Base-by-base conservation (phyloP, 53 echinoderm and acorn worm species). In the Glandiceps talaboti region DNA sequence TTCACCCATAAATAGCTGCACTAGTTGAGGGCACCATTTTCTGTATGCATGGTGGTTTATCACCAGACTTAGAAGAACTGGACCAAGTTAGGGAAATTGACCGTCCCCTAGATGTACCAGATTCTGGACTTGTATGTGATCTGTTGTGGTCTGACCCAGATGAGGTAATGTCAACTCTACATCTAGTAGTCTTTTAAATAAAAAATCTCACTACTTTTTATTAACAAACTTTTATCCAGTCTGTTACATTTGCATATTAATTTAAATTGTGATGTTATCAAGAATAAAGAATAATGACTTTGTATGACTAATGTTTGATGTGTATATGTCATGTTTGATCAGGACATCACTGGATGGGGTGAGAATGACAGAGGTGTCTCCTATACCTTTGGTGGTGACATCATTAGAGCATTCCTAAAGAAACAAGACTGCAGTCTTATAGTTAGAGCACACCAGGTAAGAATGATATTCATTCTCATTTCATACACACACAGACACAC, bases 301-400 rank as follows among this genome's bases (percentile, higher is more conserved):
- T 73, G 73, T 26, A 73, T 14, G 26, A 73, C 73, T 14, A 73
- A 26, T 14, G 14, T 14, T 73, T 73, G 73, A n/a, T n/a, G n/a
- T n/a, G n/a, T n/a, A n/a, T n/a, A n/a, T n/a, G n/a, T n/a, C n/a
- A n/a, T n/a, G n/a, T n/a, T n/a, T n/a, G n/a, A n/a, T n/a, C n/a
- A 97, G 97, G 97, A 97, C 74, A 97, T 97, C 84, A 97, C 97
- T 29, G 97, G 97, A 32, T 97, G 93, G 91, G 97, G 97, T 32
- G 97, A 97, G 82, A 97, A 97, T 84, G 97, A 97, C 45, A 81
- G 97, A 75, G 97, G 97, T 0, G 97, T 97, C 12, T 97, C 97
- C 29, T 97, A 97, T 81, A 97, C 97, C 30, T 97, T 97, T 79
- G 97, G 97, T 30, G 97, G 93, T 78, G 97, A 97, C 76, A 92